These are phyloP conservation scores for Prosapia bicincta DNA, from an alignment of 2,888 invertebrate species.

Conservation along the genomic window DNA sequence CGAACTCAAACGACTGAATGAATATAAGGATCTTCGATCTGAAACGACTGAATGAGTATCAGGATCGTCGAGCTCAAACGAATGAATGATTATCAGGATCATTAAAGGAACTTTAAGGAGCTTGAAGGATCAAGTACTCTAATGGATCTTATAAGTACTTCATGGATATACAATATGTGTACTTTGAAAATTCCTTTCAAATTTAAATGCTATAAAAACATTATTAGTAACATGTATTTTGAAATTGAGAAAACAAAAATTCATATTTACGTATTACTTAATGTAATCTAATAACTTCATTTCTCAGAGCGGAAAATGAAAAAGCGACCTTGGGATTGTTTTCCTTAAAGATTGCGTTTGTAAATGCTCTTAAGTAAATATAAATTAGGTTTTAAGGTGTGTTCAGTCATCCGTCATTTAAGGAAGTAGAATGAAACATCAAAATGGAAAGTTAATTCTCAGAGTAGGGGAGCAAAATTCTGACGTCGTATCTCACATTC, in stretches of 20 bases:
- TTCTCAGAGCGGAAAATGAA: background rate
- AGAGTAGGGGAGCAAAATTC: background rate
- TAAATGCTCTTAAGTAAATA: background rate
- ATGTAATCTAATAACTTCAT: background rate
- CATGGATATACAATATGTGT: too few relatives aligned
- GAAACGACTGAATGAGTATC: too few relatives aligned
- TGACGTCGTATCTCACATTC: background rate
- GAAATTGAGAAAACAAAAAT: background rate
- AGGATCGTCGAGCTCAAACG: too few relatives aligned
- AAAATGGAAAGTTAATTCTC: background rate
- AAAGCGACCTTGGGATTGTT: background rate
- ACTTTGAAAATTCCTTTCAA: too few relatives aligned
- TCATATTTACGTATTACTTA: background rate
- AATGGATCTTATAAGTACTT: too few relatives aligned
- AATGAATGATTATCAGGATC: too few relatives aligned
- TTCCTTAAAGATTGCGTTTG: background rate
- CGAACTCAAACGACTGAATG: too few relatives aligned
- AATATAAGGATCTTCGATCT: too few relatives aligned
- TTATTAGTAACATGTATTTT: too few relatives aligned
- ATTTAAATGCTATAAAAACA: too few relatives aligned
- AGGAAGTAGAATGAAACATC: background rate
- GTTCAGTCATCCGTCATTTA: background rate
- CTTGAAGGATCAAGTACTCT: too few relatives aligned
- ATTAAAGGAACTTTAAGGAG: too few relatives aligned
- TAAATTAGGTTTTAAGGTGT: background rate